Evolutionary conservation across 2,888 invertebrate species (phyloP).

Genomic region (Erynnis tages): DNA sequence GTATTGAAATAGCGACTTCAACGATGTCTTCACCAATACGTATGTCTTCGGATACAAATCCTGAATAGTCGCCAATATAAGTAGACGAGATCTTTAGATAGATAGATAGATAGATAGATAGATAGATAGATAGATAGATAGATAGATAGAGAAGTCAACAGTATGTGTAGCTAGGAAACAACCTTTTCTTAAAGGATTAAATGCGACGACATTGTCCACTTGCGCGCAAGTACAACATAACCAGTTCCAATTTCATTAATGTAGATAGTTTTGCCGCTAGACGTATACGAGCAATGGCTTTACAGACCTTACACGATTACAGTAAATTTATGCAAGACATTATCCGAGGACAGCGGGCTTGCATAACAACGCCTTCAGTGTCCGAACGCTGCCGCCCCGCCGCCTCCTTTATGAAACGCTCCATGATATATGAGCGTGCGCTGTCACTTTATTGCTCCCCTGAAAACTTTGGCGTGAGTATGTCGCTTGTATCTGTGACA

Average conservation of each 20-base stretch:
- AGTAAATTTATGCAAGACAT: conserved; percentile 79
- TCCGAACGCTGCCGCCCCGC: conserved; percentile 58
- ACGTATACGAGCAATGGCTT: conserved; percentile 47
- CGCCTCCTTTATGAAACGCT: conserved; percentile 72
- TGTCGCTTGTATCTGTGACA: too few species aligned
- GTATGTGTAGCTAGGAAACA: too few species aligned
- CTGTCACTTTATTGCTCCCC: conserved; percentile 70
- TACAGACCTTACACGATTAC: conserved; percentile 66
- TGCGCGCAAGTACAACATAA: neutral
- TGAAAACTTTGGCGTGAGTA: conserved; percentile 51
- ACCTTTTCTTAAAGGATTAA: too few species aligned
- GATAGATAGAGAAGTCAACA: too few species aligned
- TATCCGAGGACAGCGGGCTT: conserved; percentile 72
- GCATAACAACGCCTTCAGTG: conserved; percentile 78
- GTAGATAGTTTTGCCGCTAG: conserved; percentile 17
- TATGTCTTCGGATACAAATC: too few species aligned
- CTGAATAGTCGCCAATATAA: too few species aligned
- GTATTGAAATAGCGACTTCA: too few species aligned
- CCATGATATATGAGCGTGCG: conserved; percentile 69
- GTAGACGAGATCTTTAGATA: too few species aligned
- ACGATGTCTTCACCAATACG: too few species aligned
- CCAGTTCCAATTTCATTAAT: conserved; percentile 48
- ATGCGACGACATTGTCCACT: neutral
- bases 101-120: too few species aligned
- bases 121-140: too few species aligned